Base-by-base conservation (phyloP, 2,797 vertebrate species). In the Poeciliopsis paucimaculata region DNA sequence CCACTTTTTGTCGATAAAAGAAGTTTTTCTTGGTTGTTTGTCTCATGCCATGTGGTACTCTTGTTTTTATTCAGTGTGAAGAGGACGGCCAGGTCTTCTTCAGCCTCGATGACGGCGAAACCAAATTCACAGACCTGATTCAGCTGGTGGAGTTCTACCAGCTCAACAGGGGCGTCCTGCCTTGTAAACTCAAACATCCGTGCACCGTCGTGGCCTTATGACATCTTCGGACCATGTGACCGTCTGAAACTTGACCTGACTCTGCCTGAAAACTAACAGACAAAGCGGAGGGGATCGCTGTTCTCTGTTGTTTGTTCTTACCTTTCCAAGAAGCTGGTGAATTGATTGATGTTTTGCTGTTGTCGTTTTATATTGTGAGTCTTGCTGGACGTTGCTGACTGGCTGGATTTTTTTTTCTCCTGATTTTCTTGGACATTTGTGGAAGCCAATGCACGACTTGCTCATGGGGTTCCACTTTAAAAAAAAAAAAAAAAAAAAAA, bases 101-200 rank as follows among this genome's bases (percentile, higher is more conserved):
- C 94, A 99, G 97, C 94, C 97, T 99, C 90, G 98, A 99, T 70
- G 98, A 99, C 28, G 97, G 98, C 86, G 96, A 97, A 95, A 99
- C 98, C 94, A 99, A 97, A 95, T 99, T 99, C 95, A 98, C 97
- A 3, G 98, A 99, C 95, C 95, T 99, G 95, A 99, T 99, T 90
- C 98, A 99, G 90, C 96, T 99, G 93, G 98, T 99, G 88, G 98
- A 99, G 94, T 99, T 99, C 93, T 99, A 99, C 95, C 98, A 99
- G 96, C 97, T 99, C 90, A 99, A 99, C 97, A 97, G 97, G 95
- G 98, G 98, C 88, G 96, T 99, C 79, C 95, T 99, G 95, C 98
- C 98, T 89, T 99, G 96, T 96, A 99, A 98, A 95, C 97, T 99
- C 91, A 98, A 97, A 95, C 98, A 99, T 95, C 98, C 98, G 81